Evolutionary conservation across 2,797 vertebrate genomes (phyloP).

Genomic region (Phoeniculus purpureus): DNA sequence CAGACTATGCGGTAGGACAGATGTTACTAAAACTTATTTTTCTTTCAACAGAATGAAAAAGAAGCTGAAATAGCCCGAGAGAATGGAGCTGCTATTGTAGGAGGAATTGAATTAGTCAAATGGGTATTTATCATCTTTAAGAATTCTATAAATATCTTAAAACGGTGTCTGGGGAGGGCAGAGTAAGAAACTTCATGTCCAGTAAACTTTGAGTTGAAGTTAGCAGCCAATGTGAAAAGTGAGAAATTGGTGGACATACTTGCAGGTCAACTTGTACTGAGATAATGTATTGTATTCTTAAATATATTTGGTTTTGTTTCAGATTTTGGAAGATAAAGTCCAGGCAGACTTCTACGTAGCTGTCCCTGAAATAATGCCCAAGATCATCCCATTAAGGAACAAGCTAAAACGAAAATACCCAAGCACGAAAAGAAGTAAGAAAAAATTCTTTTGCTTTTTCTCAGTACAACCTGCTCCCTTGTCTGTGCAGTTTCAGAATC

Average conservation of each 20-base stretch:
- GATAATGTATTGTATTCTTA: background rate
- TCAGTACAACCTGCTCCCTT: background rate
- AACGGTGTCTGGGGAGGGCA: background rate
- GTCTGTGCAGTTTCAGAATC: background rate
- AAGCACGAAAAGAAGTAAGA: slow-evolving; percentile 84
- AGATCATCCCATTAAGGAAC: slow-evolving; percentile 84
- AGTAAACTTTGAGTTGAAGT: background rate
- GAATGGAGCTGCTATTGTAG: slow-evolving; percentile 82
- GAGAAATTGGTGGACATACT: accelerated
- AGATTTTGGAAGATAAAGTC: slow-evolving; percentile 91
- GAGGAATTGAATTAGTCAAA: slow-evolving; percentile 86
- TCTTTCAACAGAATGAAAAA: slow-evolving; percentile 76
- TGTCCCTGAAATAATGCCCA: slow-evolving; percentile 86
- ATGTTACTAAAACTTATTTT: background rate
- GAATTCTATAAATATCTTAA: accelerated
- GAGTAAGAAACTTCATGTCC: too few species aligned
- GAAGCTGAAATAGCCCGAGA: slow-evolving; percentile 80
- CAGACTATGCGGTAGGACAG: accelerated
- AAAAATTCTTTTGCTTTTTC: background rate
- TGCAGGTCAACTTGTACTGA: accelerated
- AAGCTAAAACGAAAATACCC: slow-evolving; percentile 90
- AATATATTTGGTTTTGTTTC: background rate
- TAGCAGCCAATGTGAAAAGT: background rate
- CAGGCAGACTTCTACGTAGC: slow-evolving; percentile 89
- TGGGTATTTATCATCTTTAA: slow-evolving; percentile 67